A percentile compares a stretch with the other conserved stretches of the same genome.
phyloP scores from a whole-genome alignment of 2,113 vertebrate genomes.

The Ivindomyrus marchei region DNA sequence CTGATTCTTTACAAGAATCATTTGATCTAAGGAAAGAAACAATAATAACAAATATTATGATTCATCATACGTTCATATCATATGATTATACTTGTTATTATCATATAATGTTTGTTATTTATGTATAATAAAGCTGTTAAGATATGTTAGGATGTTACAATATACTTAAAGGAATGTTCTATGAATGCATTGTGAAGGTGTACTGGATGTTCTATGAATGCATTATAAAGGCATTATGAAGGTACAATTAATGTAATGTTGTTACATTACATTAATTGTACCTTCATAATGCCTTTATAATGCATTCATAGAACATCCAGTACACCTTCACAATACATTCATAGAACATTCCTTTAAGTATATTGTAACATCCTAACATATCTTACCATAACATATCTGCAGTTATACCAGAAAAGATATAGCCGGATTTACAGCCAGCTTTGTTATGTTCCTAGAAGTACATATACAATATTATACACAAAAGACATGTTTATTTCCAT shows the following conservation, averaged over 20 bases:
- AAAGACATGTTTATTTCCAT: background rate
- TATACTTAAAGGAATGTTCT: background rate
- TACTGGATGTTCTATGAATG: background rate
- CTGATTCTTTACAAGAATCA: background rate
- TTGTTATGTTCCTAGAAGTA: background rate
- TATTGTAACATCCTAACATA: background rate
- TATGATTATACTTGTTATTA: background rate
- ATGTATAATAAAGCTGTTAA: too few relatives aligned
- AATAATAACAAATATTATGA: background rate
- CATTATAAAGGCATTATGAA: background rate
- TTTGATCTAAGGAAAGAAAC: background rate
- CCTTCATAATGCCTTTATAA: background rate
- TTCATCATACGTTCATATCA: too few relatives aligned
- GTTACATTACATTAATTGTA: too few relatives aligned
- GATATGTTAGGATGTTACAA: background rate
- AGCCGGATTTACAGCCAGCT: background rate
- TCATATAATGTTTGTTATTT: too few relatives aligned
- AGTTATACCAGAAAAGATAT: too few relatives aligned
- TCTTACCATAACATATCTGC: too few relatives aligned
- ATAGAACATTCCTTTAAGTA: background rate
- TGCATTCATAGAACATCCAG: background rate
- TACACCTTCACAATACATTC: background rate
- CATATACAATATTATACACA: background rate
- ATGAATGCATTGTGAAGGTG: background rate
- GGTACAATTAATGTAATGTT: too few relatives aligned